These are phyloP conservation scores for Agraylea sexmaculata DNA, from an alignment of 1,140 invertebrate genomes.

Conservation along the genomic window DNA sequence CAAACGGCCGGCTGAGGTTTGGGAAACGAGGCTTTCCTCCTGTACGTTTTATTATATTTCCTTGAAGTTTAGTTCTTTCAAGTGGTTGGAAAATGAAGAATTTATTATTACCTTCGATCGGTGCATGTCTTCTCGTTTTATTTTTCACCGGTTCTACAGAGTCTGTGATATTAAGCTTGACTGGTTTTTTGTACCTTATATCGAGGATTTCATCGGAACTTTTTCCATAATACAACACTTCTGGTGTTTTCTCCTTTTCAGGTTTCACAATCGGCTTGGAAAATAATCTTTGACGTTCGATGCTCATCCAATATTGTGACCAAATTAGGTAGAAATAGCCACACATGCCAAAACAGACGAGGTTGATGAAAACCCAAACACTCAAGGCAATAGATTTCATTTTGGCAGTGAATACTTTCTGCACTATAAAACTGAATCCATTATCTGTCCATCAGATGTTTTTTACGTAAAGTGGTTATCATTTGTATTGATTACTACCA, in stretches of 20 bases:
- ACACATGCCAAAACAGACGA: constrained; percentile 56
- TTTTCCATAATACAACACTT: constrained; percentile 24
- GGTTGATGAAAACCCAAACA: constrained; percentile 58
- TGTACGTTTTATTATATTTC: constrained; percentile 23
- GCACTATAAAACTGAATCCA: too few relatives aligned
- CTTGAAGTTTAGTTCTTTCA: constrained; percentile 25
- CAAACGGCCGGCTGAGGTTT: constrained; percentile 38
- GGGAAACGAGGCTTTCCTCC: constrained; percentile 44
- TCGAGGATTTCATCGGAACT: constrained; percentile 18
- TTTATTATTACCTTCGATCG: constrained; percentile 5
- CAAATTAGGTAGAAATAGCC: constrained; percentile 58
- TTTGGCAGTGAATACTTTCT: constrained; percentile 9
- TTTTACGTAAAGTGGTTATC: too few relatives aligned
- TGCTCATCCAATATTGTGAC: constrained; percentile 55
- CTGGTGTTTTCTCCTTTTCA: constrained; percentile 25
- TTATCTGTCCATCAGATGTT: too few relatives aligned
- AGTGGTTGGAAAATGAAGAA: constrained; percentile 13
- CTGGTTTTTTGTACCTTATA: constrained; percentile 9
- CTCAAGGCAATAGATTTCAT: constrained; percentile 53
- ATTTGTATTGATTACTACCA: too few relatives aligned
- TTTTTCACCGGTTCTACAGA: constrained; percentile 23
- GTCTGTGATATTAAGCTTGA: constrained; percentile 10
- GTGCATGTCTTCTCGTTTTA: constrained; percentile 5
- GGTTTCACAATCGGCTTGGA: constrained; percentile 27
- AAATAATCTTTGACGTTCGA: constrained; percentile 38